phyloP scores from a whole-genome alignment of 2,113 vertebrate species.

The Canis aureus region DNA sequence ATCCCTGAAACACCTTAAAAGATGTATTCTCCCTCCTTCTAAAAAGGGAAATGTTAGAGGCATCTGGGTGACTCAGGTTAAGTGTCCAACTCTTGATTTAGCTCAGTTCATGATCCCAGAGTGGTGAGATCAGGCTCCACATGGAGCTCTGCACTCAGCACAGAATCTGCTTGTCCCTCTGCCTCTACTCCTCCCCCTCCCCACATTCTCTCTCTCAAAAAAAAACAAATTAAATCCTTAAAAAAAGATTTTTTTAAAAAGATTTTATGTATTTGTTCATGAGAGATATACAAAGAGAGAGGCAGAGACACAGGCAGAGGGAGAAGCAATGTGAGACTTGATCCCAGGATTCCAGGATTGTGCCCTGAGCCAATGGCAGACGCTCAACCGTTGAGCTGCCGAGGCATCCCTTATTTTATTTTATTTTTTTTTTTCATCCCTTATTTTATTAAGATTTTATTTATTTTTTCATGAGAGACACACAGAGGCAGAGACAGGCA shows the following conservation, averaged over 20 bases:
- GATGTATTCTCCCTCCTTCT: neutral
- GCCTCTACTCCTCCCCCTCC: neutral
- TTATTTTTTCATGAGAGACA: too few relatives aligned
- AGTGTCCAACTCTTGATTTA: neutral
- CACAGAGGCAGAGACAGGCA: too few relatives aligned
- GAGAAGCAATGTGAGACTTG: too few relatives aligned
- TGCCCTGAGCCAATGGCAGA: too few relatives aligned
- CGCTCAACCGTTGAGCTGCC: too few relatives aligned
- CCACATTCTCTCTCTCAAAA: neutral
- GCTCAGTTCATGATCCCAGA: neutral
- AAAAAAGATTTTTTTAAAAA: neutral
- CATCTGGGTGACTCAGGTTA: neutral
- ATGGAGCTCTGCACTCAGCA: neutral
- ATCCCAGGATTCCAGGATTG: too few relatives aligned
- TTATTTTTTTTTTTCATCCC: too few relatives aligned
- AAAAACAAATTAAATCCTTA: neutral
- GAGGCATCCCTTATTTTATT: too few relatives aligned
- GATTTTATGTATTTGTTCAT: too few relatives aligned
- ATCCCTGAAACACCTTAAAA: neutral
- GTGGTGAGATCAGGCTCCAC: neutral
- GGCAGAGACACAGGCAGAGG: too few relatives aligned
- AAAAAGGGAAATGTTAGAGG: neutral
- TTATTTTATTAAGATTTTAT: too few relatives aligned
- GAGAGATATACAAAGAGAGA: too few relatives aligned
- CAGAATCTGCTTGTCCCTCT: neutral